Percentiles rank a stretch among this genome's conserved stretches.
Evolutionary conservation across 1,140 invertebrate genomes (phyloP).

Genomic region (Ganaspis sp.): DNA sequence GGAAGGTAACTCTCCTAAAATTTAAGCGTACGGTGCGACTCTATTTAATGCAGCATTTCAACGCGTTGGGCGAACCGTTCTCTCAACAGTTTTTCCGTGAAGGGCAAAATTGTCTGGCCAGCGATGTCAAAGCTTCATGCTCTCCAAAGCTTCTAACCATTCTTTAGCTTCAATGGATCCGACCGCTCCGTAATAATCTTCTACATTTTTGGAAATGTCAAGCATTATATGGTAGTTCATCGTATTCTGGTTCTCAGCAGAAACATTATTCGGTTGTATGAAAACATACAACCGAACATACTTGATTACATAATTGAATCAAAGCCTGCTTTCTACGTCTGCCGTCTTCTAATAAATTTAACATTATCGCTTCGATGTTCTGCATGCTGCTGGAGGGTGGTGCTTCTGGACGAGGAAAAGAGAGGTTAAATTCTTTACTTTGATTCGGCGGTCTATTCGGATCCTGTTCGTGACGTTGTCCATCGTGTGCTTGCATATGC

Average conservation of each 20-base stretch:
- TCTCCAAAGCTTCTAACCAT: neutral
- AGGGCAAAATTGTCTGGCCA: neutral
- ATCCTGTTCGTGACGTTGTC: no score
- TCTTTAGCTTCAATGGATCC: neutral
- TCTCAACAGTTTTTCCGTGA: no score
- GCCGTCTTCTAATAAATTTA: neutral
- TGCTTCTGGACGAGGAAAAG: neutral
- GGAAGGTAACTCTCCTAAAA: no score
- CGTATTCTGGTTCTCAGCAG: no score
- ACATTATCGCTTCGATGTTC: neutral
- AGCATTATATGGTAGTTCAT: neutral
- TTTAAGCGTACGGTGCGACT: no score
- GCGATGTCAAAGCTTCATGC: neutral
- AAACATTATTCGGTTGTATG: no score
- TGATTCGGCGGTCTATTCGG: no score
- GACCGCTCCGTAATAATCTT: neutral
- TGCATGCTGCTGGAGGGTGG: neutral
- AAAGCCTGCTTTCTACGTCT: neutral
- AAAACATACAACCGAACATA: no score
- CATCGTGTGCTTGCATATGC: no score
- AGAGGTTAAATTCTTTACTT: no score
- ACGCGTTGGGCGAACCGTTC: no score
- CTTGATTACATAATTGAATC: neutral
- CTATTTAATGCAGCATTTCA: no score
- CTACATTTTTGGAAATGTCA: neutral